Evolutionary conservation across 2,888 invertebrate genomes (phyloP), one percentile per base, ranked within the genome.

Genomic region (Platycheirus albimanus): DNA sequence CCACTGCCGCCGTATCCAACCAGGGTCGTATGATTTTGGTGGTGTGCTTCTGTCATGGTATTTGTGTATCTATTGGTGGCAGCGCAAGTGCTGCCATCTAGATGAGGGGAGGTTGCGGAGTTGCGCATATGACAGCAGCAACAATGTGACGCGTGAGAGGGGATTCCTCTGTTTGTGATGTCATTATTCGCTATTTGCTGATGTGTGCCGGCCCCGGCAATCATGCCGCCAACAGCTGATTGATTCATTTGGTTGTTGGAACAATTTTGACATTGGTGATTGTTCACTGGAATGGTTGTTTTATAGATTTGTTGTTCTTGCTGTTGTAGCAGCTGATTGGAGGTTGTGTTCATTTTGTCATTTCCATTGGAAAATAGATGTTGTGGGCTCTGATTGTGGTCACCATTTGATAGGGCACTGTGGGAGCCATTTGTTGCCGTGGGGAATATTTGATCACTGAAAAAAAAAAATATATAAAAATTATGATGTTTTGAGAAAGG

Each of bases 201-300:
- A 8, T 33, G 1, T 33, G 10, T 64, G 63, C 43, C 45, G 19
- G 45, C 45, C 1, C 61, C 71, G 51, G 49, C 38, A 33, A 28
- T 47, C 20, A 41, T 24, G 13, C 47, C 38, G 19, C 28, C n/a
- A 63, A 30, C 76, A 71, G 77, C 80, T 74, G 70, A 41, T 69
- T 67, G 76, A 61, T 75, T 72, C 80, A 84, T 69, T 70, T 75
- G 63, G 45, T 30, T 30, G 30, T 66, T 63, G 47, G 77, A 71
- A 63, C 77, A 67, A 8, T 28, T 28, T 28, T 85, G 85, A 81
- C 86, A 86, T 76, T 80, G 79, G 75, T 63, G 84, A 52, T 85
- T 86, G 71, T 89, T 88, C 61, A 89, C 88, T 85, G 89, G 89
- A 86, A 89, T 90, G 52, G 89, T 90, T 81, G 89, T 89, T 86